These are phyloP conservation scores for Empis stercorea DNA, from an alignment of 2,888 invertebrate genomes.

Conservation along the genomic window DNA sequence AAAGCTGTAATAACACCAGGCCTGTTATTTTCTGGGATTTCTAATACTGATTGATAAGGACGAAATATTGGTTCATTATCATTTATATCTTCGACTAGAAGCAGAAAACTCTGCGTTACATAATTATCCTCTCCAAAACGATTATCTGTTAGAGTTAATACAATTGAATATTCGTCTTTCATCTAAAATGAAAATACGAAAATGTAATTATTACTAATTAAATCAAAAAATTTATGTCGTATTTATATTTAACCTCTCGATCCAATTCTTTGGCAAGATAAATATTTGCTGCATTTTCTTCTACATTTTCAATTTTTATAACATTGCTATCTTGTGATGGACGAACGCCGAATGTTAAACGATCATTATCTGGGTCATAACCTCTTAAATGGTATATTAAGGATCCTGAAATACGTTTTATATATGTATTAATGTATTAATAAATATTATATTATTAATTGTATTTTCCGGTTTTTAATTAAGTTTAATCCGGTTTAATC, in stretches of 20 bases:
- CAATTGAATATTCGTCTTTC: slow-evolving; percentile 77
- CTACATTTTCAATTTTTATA: slow-evolving; percentile 68
- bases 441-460: too few relatives aligned
- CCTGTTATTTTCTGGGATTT: slow-evolving; percentile 63
- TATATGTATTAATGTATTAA: too few relatives aligned
- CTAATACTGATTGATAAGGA: slow-evolving; percentile 70
- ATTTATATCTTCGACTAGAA: slow-evolving; percentile 83
- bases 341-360: slow-evolving; percentile 66
- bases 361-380: slow-evolving; percentile 75
- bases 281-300: slow-evolving; percentile 71
- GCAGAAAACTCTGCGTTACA: slow-evolving; percentile 76
- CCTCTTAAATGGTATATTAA: slow-evolving; percentile 71
- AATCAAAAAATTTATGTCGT: neutral
- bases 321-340: slow-evolving; percentile 71
- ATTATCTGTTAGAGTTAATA: slow-evolving; percentile 79
- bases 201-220: slow-evolving; percentile 19
- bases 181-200: too few relatives aligned
- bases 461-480: too few relatives aligned
- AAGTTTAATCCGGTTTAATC: too few relatives aligned
- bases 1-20: slow-evolving; percentile 65
- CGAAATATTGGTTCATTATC: slow-evolving; percentile 83
- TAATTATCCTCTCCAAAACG: slow-evolving; percentile 75
- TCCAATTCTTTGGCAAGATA: slow-evolving; percentile 81
- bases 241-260: slow-evolving; percentile 58
- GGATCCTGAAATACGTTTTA: slow-evolving; percentile 53